Evolutionary conservation across 2,888 invertebrate genomes (phyloP), one percentile per base, ranked within the genome.

Genomic region (Formica aserva): DNA sequence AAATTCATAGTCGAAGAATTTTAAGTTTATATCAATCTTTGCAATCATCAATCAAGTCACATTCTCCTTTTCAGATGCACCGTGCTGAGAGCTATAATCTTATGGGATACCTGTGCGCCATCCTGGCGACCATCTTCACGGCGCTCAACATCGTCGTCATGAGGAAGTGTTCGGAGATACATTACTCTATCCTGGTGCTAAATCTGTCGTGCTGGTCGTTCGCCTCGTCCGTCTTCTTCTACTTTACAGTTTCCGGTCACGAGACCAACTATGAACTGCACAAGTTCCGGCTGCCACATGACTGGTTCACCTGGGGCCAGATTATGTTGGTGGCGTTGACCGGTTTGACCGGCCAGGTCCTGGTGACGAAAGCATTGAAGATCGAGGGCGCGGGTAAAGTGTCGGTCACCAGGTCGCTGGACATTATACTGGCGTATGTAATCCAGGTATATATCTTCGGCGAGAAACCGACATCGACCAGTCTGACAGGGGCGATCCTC

Each of bases 371-470:
- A 45, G 95, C 95, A 0, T 91, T 95, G 32, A 93, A 95, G 85
- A 94, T 95, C 82, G 95, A 95, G 89, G 94, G 95, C 1, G 95
- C 95, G n/a, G 95, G 95, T 18, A 94, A 95, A 85, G 95, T 95
- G 1, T 95, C 95, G 4, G 95, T 95, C 6, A 95, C 95, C 0
- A 91, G 95, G 78, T 95, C 95, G 0, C 91, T 95, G 81, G 95
- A 95, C 82, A 95, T 95, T 72, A 95, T 95, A 52, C 90, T 95
- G 35, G 95, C 95, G 15, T 95, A 95, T 72, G 74, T 95, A 22
- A 92, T 95, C 29, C 95, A 95, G 91, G 93, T 95, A 38, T 93
- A 94, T 52, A 93, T 94, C 78, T 95, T 95, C 85, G 93, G 92
- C n/a, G 95, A 95, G 83, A 92, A 94, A 2, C 95, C 95, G 3